phyloP scores from a whole-genome alignment of 2,113 vertebrate genomes.

The Malurus melanocephalus region DNA sequence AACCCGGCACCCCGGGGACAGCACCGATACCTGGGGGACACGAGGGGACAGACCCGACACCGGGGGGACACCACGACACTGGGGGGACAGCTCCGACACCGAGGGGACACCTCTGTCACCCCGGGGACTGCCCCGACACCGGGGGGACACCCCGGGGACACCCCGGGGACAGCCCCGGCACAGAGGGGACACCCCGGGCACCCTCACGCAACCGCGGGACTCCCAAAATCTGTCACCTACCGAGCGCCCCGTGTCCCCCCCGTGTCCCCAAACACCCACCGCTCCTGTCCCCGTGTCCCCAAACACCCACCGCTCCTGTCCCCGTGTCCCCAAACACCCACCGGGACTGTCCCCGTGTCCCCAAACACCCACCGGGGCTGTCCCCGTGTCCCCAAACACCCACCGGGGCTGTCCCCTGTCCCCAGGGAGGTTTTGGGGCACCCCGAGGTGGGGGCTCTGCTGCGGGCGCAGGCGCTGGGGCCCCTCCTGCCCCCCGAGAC shows the following conservation, averaged over 20 bases:
- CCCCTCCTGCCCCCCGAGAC: slow-evolving; percentile 64
- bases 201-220: too few species aligned
- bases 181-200: background rate
- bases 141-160: too few species aligned
- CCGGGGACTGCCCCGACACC: too few species aligned
- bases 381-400: background rate
- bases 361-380: background rate
- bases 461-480: slow-evolving; percentile 50
- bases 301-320: background rate
- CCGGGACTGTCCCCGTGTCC: background rate
- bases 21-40: too few species aligned
- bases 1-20: too few species aligned
- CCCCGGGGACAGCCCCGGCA: background rate
- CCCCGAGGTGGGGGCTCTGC: slow-evolving; percentile 64
- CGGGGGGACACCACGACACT: too few species aligned
- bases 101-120: background rate
- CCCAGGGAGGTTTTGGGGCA: slow-evolving; percentile 70
- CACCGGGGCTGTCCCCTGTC: background rate
- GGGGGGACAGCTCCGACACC: background rate
- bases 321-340: too few species aligned
- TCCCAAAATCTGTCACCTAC: too few species aligned
- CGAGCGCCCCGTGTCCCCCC: background rate
- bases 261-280: too few species aligned
- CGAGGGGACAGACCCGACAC: too few species aligned
- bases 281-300: background rate